Base-by-base conservation (phyloP, 2,797 vertebrate genomes). In the Coregonus ussuriensis region DNA sequence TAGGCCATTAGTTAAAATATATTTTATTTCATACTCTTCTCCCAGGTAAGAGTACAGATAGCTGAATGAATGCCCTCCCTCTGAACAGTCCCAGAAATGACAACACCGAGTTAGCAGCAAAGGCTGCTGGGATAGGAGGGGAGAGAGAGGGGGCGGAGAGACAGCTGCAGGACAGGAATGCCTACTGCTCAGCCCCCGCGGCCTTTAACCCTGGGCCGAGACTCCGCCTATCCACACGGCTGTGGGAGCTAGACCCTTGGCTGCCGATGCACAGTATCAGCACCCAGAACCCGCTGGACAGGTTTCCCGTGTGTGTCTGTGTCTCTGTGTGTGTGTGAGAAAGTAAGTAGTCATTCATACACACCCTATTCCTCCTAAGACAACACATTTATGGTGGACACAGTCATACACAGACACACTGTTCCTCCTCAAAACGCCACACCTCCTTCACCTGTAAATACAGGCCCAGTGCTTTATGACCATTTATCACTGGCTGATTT, bases 191-290 rank as follows among this genome's bases (percentile, higher is more conserved):
- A 65, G 51, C 37, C 76, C 6, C 6, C 25, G 52, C 82, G 91
- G 91, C 89, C 91, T 88, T 86, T 92, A 84, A 90, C 90, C 91
- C 92, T 66, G 6, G 1, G 89, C 92, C 66, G 4, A 1, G 89
- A 83, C 89, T 85, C 86, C 89, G 51, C 90, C 91, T 90, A 83
- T 74, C 90, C 92, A 84, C 75, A 79, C 74, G 81, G 82, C 84
- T 41, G 76, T 88, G 85, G 83, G 89, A 93, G 83, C 77, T 62
- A 52, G 77, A 78, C 51, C 86, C 79, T 79, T 74, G 59, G 7
- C 87, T 31, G 87, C 86, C 87, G 88, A 91, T 77, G 77, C 85
- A 87, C 66, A 41, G 72, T 78, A 74, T 78, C 65, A 11, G 77
- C 78, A 76, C 85, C 71, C 62, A 82, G 51, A 91, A 94, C 93